These are phyloP conservation scores for Heliconius erato DNA, from an alignment of 2,888 invertebrate genomes.

Conservation along the genomic window DNA sequence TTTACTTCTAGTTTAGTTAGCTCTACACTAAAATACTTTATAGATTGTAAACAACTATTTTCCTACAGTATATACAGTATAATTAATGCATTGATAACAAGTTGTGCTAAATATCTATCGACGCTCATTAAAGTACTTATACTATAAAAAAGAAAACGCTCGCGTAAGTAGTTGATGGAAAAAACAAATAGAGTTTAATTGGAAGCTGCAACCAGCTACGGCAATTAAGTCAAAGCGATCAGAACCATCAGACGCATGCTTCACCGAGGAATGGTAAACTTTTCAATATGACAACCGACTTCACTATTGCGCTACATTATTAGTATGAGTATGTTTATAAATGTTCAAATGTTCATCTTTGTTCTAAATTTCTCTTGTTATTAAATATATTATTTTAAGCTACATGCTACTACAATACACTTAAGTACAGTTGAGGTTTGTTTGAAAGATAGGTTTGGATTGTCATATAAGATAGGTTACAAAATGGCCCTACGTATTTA, in stretches of 20 bases:
- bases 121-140: neutral
- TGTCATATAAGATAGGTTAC: too few relatives aligned
- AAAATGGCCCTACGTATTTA: too few relatives aligned
- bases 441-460: too few relatives aligned
- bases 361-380: too few relatives aligned
- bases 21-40: neutral
- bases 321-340: neutral
- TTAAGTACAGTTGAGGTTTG: too few relatives aligned
- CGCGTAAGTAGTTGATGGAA: neutral
- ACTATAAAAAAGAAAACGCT: neutral
- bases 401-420: too few relatives aligned
- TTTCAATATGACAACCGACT: neutral
- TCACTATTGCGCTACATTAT: neutral
- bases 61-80: neutral
- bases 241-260: neutral
- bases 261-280: neutral
- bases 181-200: neutral
- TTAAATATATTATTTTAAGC: too few relatives aligned
- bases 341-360: too few relatives aligned
- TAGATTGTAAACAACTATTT: neutral
- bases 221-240: slow-evolving; percentile 1
- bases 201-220: neutral
- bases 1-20: neutral
- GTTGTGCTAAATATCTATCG: neutral
- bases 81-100: neutral